Evolutionary conservation across 2,113 vertebrate genomes (phyloP), one percentile per base, ranked within the genome.

Genomic region (Aix galericulata): DNA sequence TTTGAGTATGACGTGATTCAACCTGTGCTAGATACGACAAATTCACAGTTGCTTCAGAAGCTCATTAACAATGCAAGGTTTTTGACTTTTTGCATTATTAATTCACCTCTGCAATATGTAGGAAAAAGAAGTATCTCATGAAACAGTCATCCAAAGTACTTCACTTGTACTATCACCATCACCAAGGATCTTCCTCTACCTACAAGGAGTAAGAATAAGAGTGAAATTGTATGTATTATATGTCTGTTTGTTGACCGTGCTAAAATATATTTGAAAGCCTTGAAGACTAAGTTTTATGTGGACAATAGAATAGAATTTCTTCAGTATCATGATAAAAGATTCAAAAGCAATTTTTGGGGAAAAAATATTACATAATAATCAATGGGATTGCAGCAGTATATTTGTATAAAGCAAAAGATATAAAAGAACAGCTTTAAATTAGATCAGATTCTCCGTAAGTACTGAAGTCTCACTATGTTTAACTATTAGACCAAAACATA

Each of bases 111-210:
- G 58, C 18, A 44, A 67, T 13, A 72, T 23, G 4, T 3, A 85
- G 27, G 34, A 44, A 91, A 94, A 25, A 78, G 83, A 83, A 36
- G 52, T 72, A 74, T 92, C 75, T 44, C 42, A 38, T 31, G 32
- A 86, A 91, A 91, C 42, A 86, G 69, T 38, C 69, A 53, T 52
- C 55, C 77, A 16, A 44, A 60, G 55, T 55, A 59, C 86, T 90
- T 81, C 3, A 53, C 55, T 72, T 71, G 22, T 52, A 3, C 26
- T 21, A 34, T 62, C 79, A 69, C 77, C 86, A 91, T 66, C 92
- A 87, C 42, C 87, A 87, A 75, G 46, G 85, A 82, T 78, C 58
- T 40, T 94, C 94, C 72, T 94, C 68, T 48, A 74, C 80, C 96
- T 97, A 58, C 32, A 94, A 85, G 63, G 36, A 90, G 59, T 27